These are phyloP conservation scores for Protobothrops mucrosquamatus DNA, from an alignment of 2,113 vertebrate species.

Conservation along the genomic window DNA sequence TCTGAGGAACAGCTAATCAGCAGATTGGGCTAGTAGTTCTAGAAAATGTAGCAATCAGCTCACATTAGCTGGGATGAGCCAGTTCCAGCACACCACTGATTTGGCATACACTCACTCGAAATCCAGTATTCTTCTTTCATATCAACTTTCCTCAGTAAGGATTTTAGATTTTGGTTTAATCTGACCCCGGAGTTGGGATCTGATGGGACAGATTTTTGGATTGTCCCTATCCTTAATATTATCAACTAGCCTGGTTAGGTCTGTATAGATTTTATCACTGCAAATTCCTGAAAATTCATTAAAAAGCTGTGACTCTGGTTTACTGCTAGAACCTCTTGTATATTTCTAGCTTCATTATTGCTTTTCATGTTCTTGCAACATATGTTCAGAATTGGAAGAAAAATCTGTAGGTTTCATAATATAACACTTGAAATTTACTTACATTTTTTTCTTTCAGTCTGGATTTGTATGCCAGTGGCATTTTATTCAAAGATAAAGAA, in stretches of 20 bases:
- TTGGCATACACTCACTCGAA: neutral
- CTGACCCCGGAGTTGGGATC: neutral
- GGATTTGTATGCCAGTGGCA: conserved; percentile 50
- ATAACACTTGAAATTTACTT: conserved; percentile 32
- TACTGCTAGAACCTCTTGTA: neutral
- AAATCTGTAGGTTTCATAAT: conserved; percentile 40
- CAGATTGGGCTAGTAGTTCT: neutral
- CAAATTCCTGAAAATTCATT: neutral
- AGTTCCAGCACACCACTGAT: neutral
- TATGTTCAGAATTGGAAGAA: conserved; percentile 37
- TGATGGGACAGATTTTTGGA: neutral
- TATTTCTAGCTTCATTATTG: neutral
- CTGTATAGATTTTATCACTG: neutral
- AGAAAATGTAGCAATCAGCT: neutral
- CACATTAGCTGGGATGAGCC: neutral
- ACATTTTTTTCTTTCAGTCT: conserved; percentile 50
- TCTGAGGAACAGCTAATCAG: neutral
- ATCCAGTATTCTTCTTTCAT: neutral
- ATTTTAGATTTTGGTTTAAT: neutral
- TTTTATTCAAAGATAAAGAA: conserved; percentile 55
- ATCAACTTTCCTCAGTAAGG: neutral
- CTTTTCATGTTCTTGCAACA: neutral
- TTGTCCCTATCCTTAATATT: neutral
- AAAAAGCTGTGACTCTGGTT: neutral
- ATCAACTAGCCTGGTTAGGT: neutral